Evolutionary conservation across 2,888 invertebrate genomes (phyloP), one percentile per base, ranked within the genome.

Genomic region (Eilema griseolum): DNA sequence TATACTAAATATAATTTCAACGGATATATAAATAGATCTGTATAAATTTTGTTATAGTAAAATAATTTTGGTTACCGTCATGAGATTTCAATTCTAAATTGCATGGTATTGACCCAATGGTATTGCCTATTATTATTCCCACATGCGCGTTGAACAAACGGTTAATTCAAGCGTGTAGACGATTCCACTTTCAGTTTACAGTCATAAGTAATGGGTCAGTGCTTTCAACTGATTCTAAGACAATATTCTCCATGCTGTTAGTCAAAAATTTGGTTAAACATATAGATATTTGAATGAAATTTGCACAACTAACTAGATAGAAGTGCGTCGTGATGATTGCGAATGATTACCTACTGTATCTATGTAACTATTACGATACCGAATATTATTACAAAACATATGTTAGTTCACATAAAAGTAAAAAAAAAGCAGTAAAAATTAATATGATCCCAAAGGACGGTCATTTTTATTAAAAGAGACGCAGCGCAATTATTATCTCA

Each of bases 21-120:
- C 73, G 71, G 72, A 78, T 75, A 71, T 74, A 85, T 83, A 81
- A 80, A 85, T 83, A 91, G 92, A 92, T 92, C 92, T 91, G 92
- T 91, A 91, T 91, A 90, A 33, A 78, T 85, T 80, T 83, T 77
- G 79, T 76, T 77, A 77, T 73, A 72, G 67, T 74, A 74, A 66
- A 74, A 67, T 72, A 60, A 69, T 74, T 74, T 76, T 65, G 71
- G 71, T 82, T 81, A 73, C 68, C 78, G 28, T 61, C 2, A 71
- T 80, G 74, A 52, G 57, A 14, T 31, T 71, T 14, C 33, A 41
- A 37, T 73, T 69, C 20, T 31, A 61, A 31, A 7, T 74, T 69
- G 31, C 66, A 66, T 69, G 37, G 61, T 72, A 71, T 65, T 26
- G 61, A 80, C 72, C 72, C 46, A 72, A 31, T 74, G 73, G 69